phyloP scores from a whole-genome alignment of 2,797 vertebrate genomes.

The Lagorchestes hirsutus region DNA sequence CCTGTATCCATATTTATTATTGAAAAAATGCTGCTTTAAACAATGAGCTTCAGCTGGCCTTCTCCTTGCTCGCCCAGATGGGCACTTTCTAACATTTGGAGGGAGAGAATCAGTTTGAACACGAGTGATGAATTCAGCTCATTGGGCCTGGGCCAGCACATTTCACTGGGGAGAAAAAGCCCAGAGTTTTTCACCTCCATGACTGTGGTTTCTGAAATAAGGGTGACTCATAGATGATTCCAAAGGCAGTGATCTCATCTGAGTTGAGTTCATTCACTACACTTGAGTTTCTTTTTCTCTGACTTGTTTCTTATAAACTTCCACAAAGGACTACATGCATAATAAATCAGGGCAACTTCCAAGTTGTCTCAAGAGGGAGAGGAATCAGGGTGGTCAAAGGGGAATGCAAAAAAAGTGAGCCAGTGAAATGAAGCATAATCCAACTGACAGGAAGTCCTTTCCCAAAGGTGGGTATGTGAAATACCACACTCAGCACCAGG shows the following conservation, averaged over 20 bases:
- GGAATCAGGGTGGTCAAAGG: slow-evolving; percentile 6
- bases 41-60: background rate
- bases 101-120: background rate
- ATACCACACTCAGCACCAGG: background rate
- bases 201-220: background rate
- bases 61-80: background rate
- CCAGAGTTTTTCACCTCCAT: background rate
- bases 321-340: slow-evolving; percentile 16
- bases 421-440: background rate
- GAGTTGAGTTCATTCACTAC: background rate
- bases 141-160: background rate
- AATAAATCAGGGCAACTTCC: slow-evolving; percentile 12
- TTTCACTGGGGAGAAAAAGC: background rate
- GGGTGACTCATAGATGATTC: slow-evolving; percentile 15
- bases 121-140: background rate
- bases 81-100: background rate
- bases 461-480: background rate
- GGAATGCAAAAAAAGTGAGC: background rate
- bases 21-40: background rate
- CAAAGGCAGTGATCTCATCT: background rate
- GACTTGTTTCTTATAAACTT: background rate
- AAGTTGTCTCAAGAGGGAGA: background rate
- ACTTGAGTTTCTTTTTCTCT: background rate
- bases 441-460: background rate
- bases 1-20: background rate